Percentiles rank a stretch among this genome's conserved stretches.
Evolutionary conservation across 30 jellyfish, hydroid and myxozoan species (phyloP).

Genomic region (Chrysaora quinquecirrha): DNA sequence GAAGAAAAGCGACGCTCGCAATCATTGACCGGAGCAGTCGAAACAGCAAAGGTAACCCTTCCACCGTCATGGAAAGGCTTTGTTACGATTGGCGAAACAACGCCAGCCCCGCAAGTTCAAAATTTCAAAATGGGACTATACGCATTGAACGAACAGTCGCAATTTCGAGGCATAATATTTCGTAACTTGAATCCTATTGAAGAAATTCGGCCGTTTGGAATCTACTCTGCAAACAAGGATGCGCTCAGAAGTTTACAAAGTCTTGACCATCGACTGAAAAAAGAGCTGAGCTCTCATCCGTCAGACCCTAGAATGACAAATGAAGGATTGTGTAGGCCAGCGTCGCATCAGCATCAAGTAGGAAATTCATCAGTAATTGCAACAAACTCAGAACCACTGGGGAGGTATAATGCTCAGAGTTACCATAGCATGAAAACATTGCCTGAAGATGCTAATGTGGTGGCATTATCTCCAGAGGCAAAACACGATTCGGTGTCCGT

Average conservation of each 20-base stretch:
- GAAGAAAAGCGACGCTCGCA: background rate
- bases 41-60: slow-evolving; percentile 22
- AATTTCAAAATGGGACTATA: slow-evolving; percentile 52
- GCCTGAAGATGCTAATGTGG: background rate
- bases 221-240: slow-evolving; percentile 68
- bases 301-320: background rate
- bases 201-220: slow-evolving; percentile 73
- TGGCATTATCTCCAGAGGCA: slow-evolving; percentile 5
- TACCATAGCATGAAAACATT: background rate
- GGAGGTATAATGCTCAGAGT: background rate
- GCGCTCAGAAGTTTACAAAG: slow-evolving; percentile 78
- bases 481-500: slow-evolving; percentile 37
- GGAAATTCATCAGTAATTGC: background rate
- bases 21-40: background rate
- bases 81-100: slow-evolving; percentile 50
- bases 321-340: background rate
- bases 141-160: slow-evolving; percentile 35
- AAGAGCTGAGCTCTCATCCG: slow-evolving; percentile 28
- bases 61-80: slow-evolving; percentile 76
- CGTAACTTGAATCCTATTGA: slow-evolving; percentile 75
- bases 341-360: background rate
- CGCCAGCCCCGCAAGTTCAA: slow-evolving; percentile 13
- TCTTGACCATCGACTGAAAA: slow-evolving; percentile 69
- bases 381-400: background rate
- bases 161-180: slow-evolving; percentile 72